Percentiles rank a stretch among this genome's conserved stretches.
Conservation (phyloP, 2,113 vertebrate species). For the Todiramphus chloris region DNA sequence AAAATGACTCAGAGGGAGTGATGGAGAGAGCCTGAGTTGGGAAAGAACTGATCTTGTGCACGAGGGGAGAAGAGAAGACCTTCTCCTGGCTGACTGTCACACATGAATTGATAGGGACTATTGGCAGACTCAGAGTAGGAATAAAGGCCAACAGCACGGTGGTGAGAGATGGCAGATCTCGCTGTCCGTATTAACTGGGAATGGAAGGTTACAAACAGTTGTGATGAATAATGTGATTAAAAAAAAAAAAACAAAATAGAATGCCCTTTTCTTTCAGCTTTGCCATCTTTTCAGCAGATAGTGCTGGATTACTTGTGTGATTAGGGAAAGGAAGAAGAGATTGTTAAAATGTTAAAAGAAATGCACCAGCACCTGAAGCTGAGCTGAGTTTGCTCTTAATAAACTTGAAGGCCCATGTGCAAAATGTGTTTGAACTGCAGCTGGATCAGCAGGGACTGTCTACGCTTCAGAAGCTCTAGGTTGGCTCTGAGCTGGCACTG, state of each 20-base stretch:
- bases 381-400: neutral
- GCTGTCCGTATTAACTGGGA: neutral
- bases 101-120: neutral
- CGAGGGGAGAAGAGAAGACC: neutral
- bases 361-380: neutral
- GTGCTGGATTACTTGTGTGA: neutral
- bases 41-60: neutral
- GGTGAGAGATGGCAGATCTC: neutral
- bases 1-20: constrained; percentile 5
- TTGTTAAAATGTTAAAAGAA: neutral
- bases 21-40: neutral
- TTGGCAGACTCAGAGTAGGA: neutral
- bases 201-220: neutral
- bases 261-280: neutral
- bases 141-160: neutral
- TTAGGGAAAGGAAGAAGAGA: neutral
- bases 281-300: neutral
- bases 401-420: neutral
- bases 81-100: neutral
- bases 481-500: neutral
- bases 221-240: neutral
- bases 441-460: neutral
- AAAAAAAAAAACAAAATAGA: neutral
- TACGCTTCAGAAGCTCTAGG: neutral
- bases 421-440: neutral